Base-by-base conservation (phyloP, 1,140 invertebrate species). In the Sesamia nonagrioides region DNA sequence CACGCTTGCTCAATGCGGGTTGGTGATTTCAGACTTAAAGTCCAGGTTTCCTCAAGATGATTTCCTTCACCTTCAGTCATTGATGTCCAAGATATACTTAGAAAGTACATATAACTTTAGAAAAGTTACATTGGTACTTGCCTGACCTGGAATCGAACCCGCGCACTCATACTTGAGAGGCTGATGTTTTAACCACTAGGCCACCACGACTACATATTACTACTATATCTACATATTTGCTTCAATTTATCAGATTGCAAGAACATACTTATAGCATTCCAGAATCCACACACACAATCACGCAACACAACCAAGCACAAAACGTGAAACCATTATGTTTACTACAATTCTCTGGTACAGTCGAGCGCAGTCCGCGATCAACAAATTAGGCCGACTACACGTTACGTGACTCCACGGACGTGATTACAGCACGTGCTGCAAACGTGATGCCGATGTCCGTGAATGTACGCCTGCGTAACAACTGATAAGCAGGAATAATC, bases 361-460 rank as follows among this genome's bases (percentile, higher is more conserved):
- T 66, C 63, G 13, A 58, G n/a, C 45, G 45, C 48, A 78, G 82
- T 79, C 78, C 79, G 78, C 58, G 78, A 80, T 80, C 75, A 74
- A 80, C 83, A 87, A 86, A 85, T 86, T 87, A 86, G 86, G 77
- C 81, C 48, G 79, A 77, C 84, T 86, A 87, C 80, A 81, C 35
- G 42, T 84, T 78, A 81, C 84, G 86, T 89, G 86, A 89, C 85
- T 74, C 66, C 48, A 80, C 71, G n/a, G 77, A 82, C 84, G 83
- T 86, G 82, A 88, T 85, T 84, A 81, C 56, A 81, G 85, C 89
- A 87, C 90, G 90, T 86, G 90, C 83, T 68, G 17, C 54, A 66
- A 75, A 91, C 88, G 90, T 91, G 88, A 86, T 77, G 69, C 68
- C 80, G 77, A 81, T 81, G 68, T 75, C 18, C 66, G 66, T 50